A percentile compares a stretch with the other conserved stretches of the same genome.
Conservation (phyloP, 2,113 vertebrate species). For the Callopanchax toddi region DNA sequence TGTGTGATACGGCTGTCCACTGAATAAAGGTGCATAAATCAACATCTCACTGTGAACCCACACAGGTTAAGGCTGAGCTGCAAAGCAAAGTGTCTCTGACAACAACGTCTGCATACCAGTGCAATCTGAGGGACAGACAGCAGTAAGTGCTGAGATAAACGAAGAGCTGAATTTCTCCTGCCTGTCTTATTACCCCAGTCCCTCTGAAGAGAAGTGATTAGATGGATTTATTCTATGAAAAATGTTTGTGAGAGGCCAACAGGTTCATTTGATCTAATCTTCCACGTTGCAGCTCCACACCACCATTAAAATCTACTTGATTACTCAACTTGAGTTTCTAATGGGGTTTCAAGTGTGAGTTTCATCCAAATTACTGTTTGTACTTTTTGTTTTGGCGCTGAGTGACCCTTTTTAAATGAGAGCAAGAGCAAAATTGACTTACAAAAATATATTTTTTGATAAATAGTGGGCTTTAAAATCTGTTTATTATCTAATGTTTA, state of each 20-base stretch:
- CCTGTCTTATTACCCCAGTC: neutral
- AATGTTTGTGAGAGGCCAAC: neutral
- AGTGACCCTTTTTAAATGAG: conserved; percentile 38
- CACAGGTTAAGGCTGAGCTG: conserved; percentile 30
- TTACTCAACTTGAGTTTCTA: conserved; percentile 22
- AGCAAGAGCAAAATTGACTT: conserved; percentile 7
- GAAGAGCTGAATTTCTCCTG: neutral
- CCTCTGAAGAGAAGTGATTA: neutral
- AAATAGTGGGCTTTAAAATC: conserved; percentile 11
- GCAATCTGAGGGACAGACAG: conserved; percentile 7
- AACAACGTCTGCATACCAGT: conserved; percentile 21
- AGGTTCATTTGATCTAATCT: neutral
- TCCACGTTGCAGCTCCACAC: conserved; percentile 9
- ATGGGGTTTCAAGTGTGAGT: conserved; percentile 27
- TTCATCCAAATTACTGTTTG: conserved; percentile 21
- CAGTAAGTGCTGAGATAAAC: conserved; percentile 17
- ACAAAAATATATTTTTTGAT: conserved; percentile 21
- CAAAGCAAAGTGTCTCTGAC: conserved; percentile 8
- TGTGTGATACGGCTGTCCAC: conserved; percentile 6
- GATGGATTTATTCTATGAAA: neutral
- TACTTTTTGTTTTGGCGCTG: neutral
- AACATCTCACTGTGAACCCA: conserved; percentile 31
- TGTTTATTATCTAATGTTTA: neutral
- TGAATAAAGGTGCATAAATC: conserved; percentile 40
- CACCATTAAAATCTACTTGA: neutral